These are phyloP conservation scores for Drosophila siamana DNA, from an alignment of 2,888 invertebrate genomes.

Conservation along the genomic window DNA sequence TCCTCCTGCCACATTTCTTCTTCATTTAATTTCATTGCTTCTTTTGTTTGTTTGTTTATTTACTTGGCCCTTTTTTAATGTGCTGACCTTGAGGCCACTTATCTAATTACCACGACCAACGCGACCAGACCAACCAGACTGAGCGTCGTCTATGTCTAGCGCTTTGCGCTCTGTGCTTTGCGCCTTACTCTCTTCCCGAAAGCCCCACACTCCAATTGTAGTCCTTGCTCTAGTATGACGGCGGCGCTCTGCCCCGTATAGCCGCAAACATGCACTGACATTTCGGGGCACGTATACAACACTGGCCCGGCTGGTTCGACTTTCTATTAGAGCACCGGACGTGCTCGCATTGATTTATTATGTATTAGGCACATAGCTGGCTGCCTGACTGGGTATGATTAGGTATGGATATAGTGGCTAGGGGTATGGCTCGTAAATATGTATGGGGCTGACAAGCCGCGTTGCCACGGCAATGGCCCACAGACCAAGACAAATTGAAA, in stretches of 20 bases:
- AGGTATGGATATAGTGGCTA: slow-evolving; percentile 14
- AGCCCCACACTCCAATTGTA: slow-evolving; percentile 1
- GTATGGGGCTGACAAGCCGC: slow-evolving; percentile 54
- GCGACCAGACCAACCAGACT: slow-evolving; percentile 53
- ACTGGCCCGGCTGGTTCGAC: slow-evolving; percentile 20
- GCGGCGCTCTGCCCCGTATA: background rate
- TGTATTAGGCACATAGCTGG: slow-evolving; percentile 64
- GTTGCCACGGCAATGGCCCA: slow-evolving; percentile 78
- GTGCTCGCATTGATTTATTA: slow-evolving; percentile 73
- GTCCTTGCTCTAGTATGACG: slow-evolving; percentile 2
- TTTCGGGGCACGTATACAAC: slow-evolving; percentile 41
- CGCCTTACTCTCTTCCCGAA: slow-evolving; percentile 1
- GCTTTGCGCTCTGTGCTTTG: no score
- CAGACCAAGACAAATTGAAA: slow-evolving; percentile 59
- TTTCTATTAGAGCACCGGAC: slow-evolving; percentile 58
- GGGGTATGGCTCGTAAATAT: slow-evolving; percentile 58
- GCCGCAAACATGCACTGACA: slow-evolving; percentile 10
- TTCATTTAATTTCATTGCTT: slow-evolving; percentile 26
- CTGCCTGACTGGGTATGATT: slow-evolving; percentile 38
- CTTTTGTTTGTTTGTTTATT: slow-evolving; percentile 37
- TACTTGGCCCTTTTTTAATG: slow-evolving; percentile 60
- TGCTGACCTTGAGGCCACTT: slow-evolving; percentile 73
- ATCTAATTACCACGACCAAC: slow-evolving; percentile 66
- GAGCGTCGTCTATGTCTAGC: slow-evolving; percentile 56
- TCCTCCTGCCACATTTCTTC: slow-evolving; percentile 8